phyloP scores from a whole-genome alignment of 92 coral and sea anemone genomes.

The Phenganax subtilis region DNA sequence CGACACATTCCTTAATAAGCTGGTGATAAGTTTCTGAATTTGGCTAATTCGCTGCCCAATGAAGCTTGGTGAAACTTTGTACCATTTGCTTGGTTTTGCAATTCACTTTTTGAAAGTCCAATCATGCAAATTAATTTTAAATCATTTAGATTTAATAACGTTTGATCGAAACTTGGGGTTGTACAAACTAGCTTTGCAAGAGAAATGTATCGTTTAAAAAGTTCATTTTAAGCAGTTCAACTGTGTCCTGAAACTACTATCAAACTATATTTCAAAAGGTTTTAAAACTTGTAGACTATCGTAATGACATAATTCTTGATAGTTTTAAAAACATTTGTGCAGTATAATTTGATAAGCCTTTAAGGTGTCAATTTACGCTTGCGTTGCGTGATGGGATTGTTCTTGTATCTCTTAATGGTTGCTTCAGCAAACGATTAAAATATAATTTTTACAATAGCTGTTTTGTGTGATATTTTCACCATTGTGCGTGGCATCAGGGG shows the following conservation, averaged over 20 bases:
- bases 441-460: conserved; percentile 29
- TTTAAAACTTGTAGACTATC: neutral
- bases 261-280: neutral
- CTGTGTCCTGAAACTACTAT: neutral
- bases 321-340: neutral
- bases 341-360: neutral
- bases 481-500: too few species aligned
- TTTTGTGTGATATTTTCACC: neutral
- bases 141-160: too few species aligned
- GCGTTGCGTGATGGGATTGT: conserved; percentile 14
- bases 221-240: neutral
- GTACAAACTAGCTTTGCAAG: neutral
- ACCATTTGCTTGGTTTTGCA: too few species aligned
- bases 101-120: too few species aligned
- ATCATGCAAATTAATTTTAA: too few species aligned
- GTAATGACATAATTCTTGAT: neutral
- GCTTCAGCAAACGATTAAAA: conserved; percentile 33
- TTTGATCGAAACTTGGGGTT: too few species aligned
- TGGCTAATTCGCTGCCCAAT: too few species aligned
- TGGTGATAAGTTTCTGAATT: neutral
- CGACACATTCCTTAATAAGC: neutral
- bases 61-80: too few species aligned
- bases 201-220: neutral
- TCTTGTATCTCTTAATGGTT: conserved; percentile 7
- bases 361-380: neutral